These are phyloP conservation scores for Acanthochromis polyacanthus DNA, from an alignment of 2,113 vertebrate species.

Conservation along the genomic window DNA sequence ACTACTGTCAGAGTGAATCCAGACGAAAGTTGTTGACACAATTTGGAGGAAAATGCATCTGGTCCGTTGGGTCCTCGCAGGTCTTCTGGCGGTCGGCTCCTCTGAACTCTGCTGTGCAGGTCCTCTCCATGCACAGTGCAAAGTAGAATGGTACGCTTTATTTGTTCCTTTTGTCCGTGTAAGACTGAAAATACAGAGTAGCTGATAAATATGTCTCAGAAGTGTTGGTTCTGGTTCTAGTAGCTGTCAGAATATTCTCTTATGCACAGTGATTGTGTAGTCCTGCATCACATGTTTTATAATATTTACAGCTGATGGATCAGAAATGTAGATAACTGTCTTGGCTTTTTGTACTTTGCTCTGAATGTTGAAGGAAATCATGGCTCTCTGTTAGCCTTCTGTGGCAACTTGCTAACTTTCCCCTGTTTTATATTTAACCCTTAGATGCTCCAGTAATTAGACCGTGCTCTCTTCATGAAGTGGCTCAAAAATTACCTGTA, in stretches of 20 bases:
- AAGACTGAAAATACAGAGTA: no score
- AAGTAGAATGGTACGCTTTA: conserved; percentile 81
- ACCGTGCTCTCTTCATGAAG: no score
- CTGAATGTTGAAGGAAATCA: no score
- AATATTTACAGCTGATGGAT: neutral
- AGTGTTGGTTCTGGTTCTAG: no score
- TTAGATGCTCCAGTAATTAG: no score
- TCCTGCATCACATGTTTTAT: neutral
- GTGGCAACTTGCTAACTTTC: no score
- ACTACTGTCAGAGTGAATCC: neutral
- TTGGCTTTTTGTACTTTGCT: neutral
- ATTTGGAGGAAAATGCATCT: conserved; percentile 50
- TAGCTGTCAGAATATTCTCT: no score
- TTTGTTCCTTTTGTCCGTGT: neutral
- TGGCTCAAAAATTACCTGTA: no score
- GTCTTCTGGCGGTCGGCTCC: conserved; percentile 45
- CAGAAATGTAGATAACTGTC: neutral
- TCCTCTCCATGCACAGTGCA: conserved; percentile 85
- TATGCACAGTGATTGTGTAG: neutral
- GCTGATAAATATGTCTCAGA: no score
- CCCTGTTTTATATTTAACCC: no score
- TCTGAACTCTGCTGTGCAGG: conserved; percentile 56
- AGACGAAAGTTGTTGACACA: neutral
- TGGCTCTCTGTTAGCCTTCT: no score
- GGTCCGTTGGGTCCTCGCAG: conserved; percentile 29